Percentiles rank a stretch among this genome's conserved stretches.
Evolutionary conservation across 2,113 vertebrate species (phyloP).

Genomic region (Dolichotis patagonum): DNA sequence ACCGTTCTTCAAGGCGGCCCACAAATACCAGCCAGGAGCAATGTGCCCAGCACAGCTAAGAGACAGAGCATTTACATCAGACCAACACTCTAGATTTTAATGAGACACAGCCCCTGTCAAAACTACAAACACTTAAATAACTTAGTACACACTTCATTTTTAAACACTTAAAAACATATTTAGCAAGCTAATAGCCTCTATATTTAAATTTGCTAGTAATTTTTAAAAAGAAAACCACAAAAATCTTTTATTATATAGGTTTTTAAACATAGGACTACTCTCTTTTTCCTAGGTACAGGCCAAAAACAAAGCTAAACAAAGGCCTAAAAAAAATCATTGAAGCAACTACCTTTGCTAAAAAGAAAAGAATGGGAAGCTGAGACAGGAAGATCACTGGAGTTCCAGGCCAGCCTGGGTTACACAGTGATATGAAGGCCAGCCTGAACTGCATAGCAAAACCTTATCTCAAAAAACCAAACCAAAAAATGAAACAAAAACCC

Average conservation of each 20-base stretch:
- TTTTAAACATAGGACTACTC: conserved; percentile 21
- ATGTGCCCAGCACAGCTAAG: conserved; percentile 87
- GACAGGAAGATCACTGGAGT: neutral
- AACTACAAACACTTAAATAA: conserved; percentile 42
- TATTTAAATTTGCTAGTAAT: neutral
- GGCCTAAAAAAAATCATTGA: neutral
- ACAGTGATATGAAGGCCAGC: neutral
- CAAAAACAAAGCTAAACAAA: neutral
- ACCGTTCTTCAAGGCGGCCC: conserved; percentile 91
- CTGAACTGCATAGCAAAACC: neutral
- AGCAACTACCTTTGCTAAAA: neutral
- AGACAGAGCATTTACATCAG: conserved; percentile 51
- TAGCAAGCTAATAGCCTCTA: neutral
- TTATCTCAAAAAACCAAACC: neutral
- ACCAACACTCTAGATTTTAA: conserved; percentile 25
- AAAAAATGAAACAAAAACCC: neutral
- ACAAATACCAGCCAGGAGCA: conserved; percentile 90
- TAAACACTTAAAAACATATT: conserved; percentile 59
- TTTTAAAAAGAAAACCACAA: conserved; percentile 49
- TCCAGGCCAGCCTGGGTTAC: neutral
- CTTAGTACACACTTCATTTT: conserved; percentile 38
- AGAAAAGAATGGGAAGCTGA: neutral
- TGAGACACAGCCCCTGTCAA: neutral
- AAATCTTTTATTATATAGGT: neutral
- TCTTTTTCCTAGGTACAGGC: neutral